Base-by-base conservation (phyloP, 1,140 invertebrate species). In the Berghia stephanieae region DNA sequence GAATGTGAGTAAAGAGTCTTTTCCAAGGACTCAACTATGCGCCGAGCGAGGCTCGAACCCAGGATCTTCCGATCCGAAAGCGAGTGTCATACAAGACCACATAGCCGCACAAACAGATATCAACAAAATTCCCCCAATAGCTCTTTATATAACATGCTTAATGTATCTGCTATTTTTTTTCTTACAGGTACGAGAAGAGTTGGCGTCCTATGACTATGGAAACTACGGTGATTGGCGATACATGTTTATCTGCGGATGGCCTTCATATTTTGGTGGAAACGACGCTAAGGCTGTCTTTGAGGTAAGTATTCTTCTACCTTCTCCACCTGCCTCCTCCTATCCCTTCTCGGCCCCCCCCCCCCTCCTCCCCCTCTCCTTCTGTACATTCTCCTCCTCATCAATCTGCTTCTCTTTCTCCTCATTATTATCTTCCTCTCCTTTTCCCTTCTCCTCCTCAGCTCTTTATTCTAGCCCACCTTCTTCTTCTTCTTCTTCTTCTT, bases 151-250 rank as follows among this genome's bases (percentile, higher is more conserved):
- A n/a, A n/a, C n/a, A n/a, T n/a, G n/a, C n/a, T n/a, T n/a, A n/a
- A n/a, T n/a, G n/a, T n/a, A n/a, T n/a, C n/a, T n/a, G n/a, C n/a
- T n/a, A 24, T 21, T 57, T 27, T 43, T 3, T 46, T 46, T 68
- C n/a, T 10, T 73, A 42, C 42, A 79, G 74, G 74, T 79, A 24
- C 31, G 43, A 18, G 49, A 79, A n/a, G 72, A 79, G 5, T 34
- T 79, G 2, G 34, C 91, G 91, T 49, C 92, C 92, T 86, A 92
- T 93, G 81, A 90, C 93, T 63, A 91, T 90, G 42, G 81, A 88
- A 79, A 86, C 13, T 42, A 24, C 34, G n/a, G 40, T 1, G 36
- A 38, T 31, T 63, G 66, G 72, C 34, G n/a, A 6, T 60, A 70
- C 49, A 71, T 75, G 72, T 57, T 60, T 24, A 44, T 75, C 27